Conservation (phyloP, 1,140 invertebrate species). For the Zelostemma sp. region DNA sequence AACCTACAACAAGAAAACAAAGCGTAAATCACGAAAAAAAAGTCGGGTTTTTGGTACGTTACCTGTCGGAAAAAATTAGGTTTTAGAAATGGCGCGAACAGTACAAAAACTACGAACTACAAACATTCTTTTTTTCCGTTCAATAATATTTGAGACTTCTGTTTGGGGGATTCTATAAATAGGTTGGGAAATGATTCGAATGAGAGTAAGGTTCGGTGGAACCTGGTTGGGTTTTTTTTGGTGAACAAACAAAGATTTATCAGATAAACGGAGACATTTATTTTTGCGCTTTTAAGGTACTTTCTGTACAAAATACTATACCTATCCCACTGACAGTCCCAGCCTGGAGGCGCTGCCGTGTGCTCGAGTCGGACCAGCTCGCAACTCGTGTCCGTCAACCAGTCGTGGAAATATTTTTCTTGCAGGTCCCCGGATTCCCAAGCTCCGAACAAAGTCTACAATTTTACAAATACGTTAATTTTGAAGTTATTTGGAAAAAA, state of each 20-base stretch:
- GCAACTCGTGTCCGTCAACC: constrained; percentile 73
- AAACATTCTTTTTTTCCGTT: too few species aligned
- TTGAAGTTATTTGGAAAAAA: too few species aligned
- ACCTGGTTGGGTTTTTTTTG: neutral
- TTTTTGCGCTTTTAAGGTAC: constrained; percentile 36
- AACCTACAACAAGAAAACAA: constrained; percentile 63
- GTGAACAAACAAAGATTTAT: constrained; percentile 30
- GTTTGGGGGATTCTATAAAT: too few species aligned
- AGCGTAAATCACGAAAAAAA: constrained; percentile 61
- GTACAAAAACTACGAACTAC: too few species aligned
- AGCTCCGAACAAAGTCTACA: constrained; percentile 76
- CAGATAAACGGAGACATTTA: constrained; percentile 37
- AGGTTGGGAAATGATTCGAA: too few species aligned
- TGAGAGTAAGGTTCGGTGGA: too few species aligned
- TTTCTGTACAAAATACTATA: constrained; percentile 68
- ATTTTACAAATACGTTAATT: too few species aligned
- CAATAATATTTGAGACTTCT: too few species aligned
- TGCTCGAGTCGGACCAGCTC: constrained; percentile 74
- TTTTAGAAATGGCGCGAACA: too few species aligned
- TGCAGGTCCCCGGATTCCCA: constrained; percentile 74
- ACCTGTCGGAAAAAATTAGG: too few species aligned
- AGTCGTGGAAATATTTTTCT: constrained; percentile 73
- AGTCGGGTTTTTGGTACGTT: constrained; percentile 25
- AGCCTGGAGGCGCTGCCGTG: constrained; percentile 76
- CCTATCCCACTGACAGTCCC: constrained; percentile 83